Evolutionary conservation across 2,113 vertebrate genomes (phyloP).

Genomic region (Indri indri): DNA sequence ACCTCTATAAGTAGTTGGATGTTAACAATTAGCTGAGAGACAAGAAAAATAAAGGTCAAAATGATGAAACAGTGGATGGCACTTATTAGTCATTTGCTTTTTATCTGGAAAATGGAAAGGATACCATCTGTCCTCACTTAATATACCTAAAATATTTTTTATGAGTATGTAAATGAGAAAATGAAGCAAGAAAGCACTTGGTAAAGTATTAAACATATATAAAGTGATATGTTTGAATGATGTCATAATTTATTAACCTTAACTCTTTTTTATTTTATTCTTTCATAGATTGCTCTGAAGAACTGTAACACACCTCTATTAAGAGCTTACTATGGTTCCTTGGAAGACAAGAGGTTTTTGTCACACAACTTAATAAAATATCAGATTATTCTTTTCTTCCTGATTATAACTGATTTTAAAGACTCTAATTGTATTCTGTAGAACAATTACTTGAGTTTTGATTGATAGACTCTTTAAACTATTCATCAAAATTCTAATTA

Average conservation of each 20-base stretch:
- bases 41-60: neutral
- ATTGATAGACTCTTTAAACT: constrained; percentile 36
- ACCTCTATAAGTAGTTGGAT: neutral
- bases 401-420: constrained; percentile 46
- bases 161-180: constrained; percentile 3
- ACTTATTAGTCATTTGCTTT: neutral
- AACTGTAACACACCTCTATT: constrained; percentile 91
- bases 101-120: neutral
- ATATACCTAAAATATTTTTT: neutral
- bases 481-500: constrained; percentile 33
- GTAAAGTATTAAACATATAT: constrained; percentile 8
- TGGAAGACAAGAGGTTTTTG: constrained; percentile 92
- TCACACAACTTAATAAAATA: constrained; percentile 31
- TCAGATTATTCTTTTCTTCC: constrained; percentile 32
- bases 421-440: neutral
- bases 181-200: constrained; percentile 8
- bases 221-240: neutral
- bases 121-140: neutral
- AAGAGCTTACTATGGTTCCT: constrained; percentile 90
- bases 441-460: neutral
- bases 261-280: constrained; percentile 69
- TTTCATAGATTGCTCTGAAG: constrained; percentile 88
- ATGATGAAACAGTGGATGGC: neutral
- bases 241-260: constrained; percentile 13
- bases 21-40: constrained; percentile 8